Evolutionary conservation across 2,888 invertebrate genomes (phyloP), one percentile per base, ranked within the genome.

Genomic region (Dolomedes plantarius): DNA sequence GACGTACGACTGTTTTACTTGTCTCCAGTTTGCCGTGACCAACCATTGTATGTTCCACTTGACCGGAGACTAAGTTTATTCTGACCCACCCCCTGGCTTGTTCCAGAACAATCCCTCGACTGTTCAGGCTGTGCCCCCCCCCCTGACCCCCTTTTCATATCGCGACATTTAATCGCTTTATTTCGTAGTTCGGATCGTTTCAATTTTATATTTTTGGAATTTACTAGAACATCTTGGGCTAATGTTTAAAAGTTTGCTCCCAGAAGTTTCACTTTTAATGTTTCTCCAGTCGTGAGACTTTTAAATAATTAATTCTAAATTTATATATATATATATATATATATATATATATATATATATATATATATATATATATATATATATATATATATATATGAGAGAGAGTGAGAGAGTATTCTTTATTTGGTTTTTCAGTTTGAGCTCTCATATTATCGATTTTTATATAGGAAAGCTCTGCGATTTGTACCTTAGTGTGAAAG

Each of bases 1-100:
- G 77, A 83, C 83, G 71, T 46, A 83, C 76, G 77, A 77, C 83
- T 71, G 72, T 76, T 82, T 76, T 82, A 36, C 82, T 82, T 82
- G 76, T 83, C 71, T 83, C 77, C 83, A 83, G 76, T 83, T 83
- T 77, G 39, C 83, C 76, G 83, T 77, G 77, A 76, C 77, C 65
- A 64, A 76, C 77, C 83, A 72, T 83, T 82, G 71, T 75, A 71
- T 71, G 82, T 82, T 83, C 77, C 76, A 72, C 72, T 83, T 76
- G 76, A 77, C 76, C 65, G 83, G 72, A 83, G 76, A 39, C 72
- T 65, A 71, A 77, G 76, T 82, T 82, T 82, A 82, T 82, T 76
- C 76, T 64, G 31, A 56, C 67, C 79, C 23, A 41, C 79, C 71
- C 29, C 29, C 31, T 23, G 7, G 28, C 39, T 41, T 32, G 39